Conservation (phyloP, 2,888 invertebrate genomes). For the Sphaerophoria taeniata region DNA sequence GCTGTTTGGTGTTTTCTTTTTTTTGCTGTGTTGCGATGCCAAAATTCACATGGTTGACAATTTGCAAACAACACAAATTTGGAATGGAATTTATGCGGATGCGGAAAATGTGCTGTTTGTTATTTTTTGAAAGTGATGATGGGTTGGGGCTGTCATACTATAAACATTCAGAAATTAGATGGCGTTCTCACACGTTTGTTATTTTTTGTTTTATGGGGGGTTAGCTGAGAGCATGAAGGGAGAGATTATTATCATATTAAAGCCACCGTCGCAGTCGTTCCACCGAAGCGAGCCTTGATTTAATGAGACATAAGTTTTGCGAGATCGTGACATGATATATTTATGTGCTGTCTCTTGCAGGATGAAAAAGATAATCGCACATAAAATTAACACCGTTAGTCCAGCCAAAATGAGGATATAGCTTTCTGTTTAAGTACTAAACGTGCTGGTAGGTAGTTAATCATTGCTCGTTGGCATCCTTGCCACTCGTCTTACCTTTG, state of each 20-base stretch:
- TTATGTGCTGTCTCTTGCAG: background rate
- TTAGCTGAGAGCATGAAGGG: constrained; percentile 26
- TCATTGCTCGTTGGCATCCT: too few relatives aligned
- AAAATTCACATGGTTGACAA: constrained; percentile 39
- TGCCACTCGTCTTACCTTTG: too few relatives aligned
- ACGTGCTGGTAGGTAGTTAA: too few relatives aligned
- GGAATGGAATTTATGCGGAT: background rate
- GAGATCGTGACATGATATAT: constrained; percentile 34
- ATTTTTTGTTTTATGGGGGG: constrained; percentile 11
- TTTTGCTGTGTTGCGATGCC: background rate
- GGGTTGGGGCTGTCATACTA: background rate
- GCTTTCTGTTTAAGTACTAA: too few relatives aligned
- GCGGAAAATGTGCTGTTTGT: background rate
- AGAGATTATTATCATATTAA: constrained; percentile 7
- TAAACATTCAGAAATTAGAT: constrained; percentile 3
- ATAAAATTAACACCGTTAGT: constrained; percentile 19
- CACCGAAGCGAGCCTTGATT: constrained; percentile 36
- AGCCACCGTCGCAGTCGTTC: background rate
- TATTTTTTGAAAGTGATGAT: background rate
- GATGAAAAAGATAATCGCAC: background rate
- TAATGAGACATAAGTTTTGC: constrained; percentile 37
- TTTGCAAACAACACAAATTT: constrained; percentile 41
- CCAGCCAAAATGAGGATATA: too few relatives aligned
- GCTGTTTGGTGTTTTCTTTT: constrained; percentile 10
- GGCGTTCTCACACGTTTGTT: constrained; percentile 33